Conservation (phyloP, 2,113 vertebrate genomes). For the Colinus virginianus region DNA sequence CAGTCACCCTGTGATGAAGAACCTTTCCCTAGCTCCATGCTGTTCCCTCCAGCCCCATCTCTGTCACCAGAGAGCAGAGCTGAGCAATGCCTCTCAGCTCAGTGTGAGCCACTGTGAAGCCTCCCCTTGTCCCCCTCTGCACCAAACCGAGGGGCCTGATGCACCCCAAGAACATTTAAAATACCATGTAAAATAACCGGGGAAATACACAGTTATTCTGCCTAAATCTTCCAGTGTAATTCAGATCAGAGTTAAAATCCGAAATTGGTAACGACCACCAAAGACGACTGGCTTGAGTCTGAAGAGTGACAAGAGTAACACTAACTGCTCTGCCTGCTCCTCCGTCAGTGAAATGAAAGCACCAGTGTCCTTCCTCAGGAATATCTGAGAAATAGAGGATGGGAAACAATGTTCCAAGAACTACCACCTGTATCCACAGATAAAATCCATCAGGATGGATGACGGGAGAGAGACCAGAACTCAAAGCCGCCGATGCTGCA, state of each 20-base stretch:
- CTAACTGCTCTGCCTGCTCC: background rate
- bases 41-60: no score
- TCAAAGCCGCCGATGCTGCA: background rate
- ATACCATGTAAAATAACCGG: background rate
- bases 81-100: no score
- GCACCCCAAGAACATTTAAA: background rate
- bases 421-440: fast-evolving
- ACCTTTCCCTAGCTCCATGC: background rate
- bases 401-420: background rate
- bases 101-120: no score
- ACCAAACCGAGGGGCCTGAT: no score
- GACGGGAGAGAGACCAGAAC: background rate
- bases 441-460: background rate
- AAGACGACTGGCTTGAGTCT: background rate
- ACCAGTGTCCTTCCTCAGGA: background rate
- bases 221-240: background rate
- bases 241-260: background rate
- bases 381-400: background rate
- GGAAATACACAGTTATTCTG: background rate
- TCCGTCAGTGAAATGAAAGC: background rate
- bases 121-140: no score
- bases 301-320: background rate
- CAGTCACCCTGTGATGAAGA: background rate
- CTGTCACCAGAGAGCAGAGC: no score
- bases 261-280: background rate